Conservation (phyloP, 2,797 vertebrate genomes). For the Bryconaethiops microstoma region DNA sequence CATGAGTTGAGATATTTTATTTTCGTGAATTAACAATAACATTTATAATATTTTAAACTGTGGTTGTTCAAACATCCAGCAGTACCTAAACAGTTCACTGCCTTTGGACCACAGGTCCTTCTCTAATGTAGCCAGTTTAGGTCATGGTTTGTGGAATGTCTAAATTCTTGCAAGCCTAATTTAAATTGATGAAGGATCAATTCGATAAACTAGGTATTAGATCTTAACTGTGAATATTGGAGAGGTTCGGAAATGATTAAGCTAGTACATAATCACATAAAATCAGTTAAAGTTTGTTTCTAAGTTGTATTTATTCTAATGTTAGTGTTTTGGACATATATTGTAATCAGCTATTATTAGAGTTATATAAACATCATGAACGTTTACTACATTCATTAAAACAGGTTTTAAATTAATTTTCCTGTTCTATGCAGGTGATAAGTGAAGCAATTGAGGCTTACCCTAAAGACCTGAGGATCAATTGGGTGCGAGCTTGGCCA, state of each 20-base stretch:
- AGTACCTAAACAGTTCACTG: no score
- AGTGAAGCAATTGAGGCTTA: constrained; percentile 82
- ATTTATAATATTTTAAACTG: no score
- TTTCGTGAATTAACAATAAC: no score
- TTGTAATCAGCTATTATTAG: background rate
- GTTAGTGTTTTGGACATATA: background rate
- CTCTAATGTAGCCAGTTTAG: no score
- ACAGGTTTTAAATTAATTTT: background rate
- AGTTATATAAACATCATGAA: background rate
- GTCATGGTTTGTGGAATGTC: no score
- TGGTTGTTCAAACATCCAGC: no score
- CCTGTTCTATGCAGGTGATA: constrained; percentile 75
- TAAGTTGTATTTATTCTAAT: background rate
- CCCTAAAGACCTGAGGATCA: constrained; percentile 72
- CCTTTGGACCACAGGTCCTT: no score
- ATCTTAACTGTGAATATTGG: background rate
- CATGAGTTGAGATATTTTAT: no score
- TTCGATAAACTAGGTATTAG: background rate
- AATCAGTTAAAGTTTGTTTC: background rate
- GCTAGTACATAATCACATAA: no score
- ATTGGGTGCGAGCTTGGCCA: constrained; percentile 88
- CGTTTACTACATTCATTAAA: background rate
- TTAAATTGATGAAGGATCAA: background rate
- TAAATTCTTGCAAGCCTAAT: background rate
- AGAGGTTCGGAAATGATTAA: no score